Conservation (phyloP, 2,888 invertebrate species). For the Scelioninae gen. 2 region DNA sequence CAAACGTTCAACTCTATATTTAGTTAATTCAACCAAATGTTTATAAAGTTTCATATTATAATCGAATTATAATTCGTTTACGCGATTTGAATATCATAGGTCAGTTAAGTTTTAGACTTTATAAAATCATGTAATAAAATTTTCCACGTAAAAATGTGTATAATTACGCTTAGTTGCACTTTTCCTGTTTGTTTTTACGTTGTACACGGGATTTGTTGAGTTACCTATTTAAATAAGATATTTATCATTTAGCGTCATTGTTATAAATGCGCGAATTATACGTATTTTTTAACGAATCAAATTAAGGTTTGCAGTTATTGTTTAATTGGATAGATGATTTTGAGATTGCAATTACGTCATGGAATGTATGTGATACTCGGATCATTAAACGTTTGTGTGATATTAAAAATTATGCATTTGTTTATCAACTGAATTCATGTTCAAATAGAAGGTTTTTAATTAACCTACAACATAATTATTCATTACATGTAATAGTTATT, state of each 20-base stretch:
- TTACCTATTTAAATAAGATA: conserved; percentile 10
- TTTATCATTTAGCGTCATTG: conserved; percentile 5
- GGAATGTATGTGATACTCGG: not conserved
- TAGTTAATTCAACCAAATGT: too few relatives aligned
- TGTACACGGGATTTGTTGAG: conserved; percentile 5
- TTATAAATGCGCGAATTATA: not conserved
- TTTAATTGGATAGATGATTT: conserved; percentile 6
- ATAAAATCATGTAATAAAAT: not conserved
- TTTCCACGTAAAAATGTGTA: conserved; percentile 14
- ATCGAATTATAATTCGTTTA: too few relatives aligned
- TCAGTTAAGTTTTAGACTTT: not conserved
- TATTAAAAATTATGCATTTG: too few relatives aligned
- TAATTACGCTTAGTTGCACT: conserved; percentile 9
- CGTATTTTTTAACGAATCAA: conserved; percentile 5
- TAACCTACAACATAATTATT: too few relatives aligned
- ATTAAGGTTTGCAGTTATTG: not conserved
- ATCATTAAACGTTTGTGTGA: not conserved
- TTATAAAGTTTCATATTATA: too few relatives aligned
- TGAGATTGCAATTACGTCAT: conserved; percentile 5
- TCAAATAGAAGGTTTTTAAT: too few relatives aligned
- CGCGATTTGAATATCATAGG: conserved; percentile 10
- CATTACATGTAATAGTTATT: too few relatives aligned
- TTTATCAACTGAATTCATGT: too few relatives aligned
- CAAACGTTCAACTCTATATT: too few relatives aligned
- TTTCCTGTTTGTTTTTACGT: conserved; percentile 17